A percentile compares a stretch with the other conserved stretches of the same genome.
Evolutionary conservation across 1,140 invertebrate genomes (phyloP).

Genomic region (Chymomyza costata): DNA sequence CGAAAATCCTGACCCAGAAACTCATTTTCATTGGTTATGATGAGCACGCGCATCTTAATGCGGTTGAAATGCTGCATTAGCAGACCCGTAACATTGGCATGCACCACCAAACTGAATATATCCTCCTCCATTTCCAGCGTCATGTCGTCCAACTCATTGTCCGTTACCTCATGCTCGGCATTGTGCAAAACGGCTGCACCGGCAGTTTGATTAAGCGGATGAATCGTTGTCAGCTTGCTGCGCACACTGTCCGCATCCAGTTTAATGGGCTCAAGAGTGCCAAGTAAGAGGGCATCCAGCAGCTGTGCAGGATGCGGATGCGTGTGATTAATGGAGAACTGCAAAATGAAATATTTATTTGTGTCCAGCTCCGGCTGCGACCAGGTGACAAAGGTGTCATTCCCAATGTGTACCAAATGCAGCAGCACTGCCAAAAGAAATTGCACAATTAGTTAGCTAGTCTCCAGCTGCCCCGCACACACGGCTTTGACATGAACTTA

Average conservation of each 20-base stretch:
- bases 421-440: slow-evolving; percentile 43
- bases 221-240: slow-evolving; percentile 44
- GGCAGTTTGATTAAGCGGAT: slow-evolving; percentile 43
- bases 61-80: slow-evolving; percentile 57
- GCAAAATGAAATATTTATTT: slow-evolving; percentile 70
- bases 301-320: slow-evolving; percentile 59
- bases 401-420: slow-evolving; percentile 56
- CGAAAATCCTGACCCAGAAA: slow-evolving; percentile 67
- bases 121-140: slow-evolving; percentile 59
- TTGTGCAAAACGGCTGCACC: slow-evolving; percentile 41
- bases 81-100: slow-evolving; percentile 65
- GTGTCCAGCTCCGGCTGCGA: slow-evolving; percentile 55
- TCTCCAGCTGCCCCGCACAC: too few relatives aligned
- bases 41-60: slow-evolving; percentile 67
- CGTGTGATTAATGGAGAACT: slow-evolving; percentile 67
- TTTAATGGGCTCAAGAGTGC: slow-evolving; percentile 48
- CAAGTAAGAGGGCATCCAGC: slow-evolving; percentile 32
- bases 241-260: slow-evolving; percentile 53
- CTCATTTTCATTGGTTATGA: slow-evolving; percentile 68
- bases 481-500: slow-evolving; percentile 34
- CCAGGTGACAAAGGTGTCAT: slow-evolving; percentile 68
- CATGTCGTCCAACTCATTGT: slow-evolving; percentile 50
- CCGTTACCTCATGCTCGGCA: slow-evolving; percentile 50
- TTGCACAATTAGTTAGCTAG: background rate
- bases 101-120: slow-evolving; percentile 60